Evolutionary conservation across 2,888 invertebrate species (phyloP).

Genomic region (Cantharis rufa): DNA sequence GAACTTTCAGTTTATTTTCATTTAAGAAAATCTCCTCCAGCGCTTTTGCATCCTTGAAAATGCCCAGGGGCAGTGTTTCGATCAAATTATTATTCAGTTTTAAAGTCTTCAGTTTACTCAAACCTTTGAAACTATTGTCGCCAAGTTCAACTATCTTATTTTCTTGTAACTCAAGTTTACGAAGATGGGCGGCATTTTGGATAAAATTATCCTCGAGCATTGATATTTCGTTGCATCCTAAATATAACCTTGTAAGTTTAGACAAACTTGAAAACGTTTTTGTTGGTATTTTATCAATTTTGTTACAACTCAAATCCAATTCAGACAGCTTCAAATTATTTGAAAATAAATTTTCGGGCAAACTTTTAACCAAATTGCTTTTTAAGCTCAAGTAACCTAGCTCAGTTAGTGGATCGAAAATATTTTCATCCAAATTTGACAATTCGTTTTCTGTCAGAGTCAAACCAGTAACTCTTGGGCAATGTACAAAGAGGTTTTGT

Average conservation of each 20-base stretch:
- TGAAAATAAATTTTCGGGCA: neutral
- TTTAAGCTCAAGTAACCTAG: neutral
- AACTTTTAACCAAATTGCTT: neutral
- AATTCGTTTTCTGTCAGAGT: neutral
- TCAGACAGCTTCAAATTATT: neutral
- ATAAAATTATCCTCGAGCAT: neutral
- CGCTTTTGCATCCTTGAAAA: neutral
- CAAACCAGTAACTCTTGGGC: neutral
- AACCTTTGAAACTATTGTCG: neutral
- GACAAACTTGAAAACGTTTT: neutral
- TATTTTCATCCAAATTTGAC: neutral
- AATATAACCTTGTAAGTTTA: neutral
- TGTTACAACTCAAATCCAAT: neutral
- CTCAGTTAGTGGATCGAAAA: neutral
- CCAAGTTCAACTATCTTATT: neutral
- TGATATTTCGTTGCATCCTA: neutral
- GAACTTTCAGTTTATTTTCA: neutral
- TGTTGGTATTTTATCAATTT: neutral
- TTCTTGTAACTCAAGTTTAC: neutral
- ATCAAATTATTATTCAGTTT: slow-evolving; percentile 7
- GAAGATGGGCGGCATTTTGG: neutral
- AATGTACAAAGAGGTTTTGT: neutral
- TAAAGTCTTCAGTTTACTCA: neutral
- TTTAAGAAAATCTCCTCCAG: neutral
- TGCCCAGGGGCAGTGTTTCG: neutral